Base-by-base conservation (phyloP, 1,140 invertebrate genomes). In the Plutomurus gul region DNA sequence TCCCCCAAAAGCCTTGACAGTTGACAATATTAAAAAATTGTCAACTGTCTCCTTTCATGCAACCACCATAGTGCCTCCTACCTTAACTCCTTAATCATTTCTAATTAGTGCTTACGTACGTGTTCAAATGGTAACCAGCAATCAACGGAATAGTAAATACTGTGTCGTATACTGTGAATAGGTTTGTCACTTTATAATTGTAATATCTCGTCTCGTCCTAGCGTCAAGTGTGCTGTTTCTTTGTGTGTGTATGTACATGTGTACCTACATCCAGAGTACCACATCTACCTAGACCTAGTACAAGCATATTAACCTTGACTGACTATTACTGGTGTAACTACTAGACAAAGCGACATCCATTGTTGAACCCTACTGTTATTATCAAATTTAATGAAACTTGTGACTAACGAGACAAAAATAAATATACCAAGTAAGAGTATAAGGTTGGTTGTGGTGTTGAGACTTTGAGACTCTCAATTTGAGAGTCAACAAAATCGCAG, bases 1-100 rank as follows among this genome's bases (percentile, higher is more conserved):
- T 33, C 36, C 56, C 56, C 46, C 56, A 16, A 65, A 65, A 65
- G 56, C 56, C 27, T 65, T 65, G 56, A 65, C 56, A 65, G 36
- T 25, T 65, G 36, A 8, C 16, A 30, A n/a, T 33, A 33, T 65
- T n/a, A n/a, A n/a, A n/a, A n/a, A n/a, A n/a, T n/a, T n/a, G n/a
- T n/a, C n/a, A 65, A 56, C 18, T 36, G 25, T 27, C 18, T n/a
- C 36, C 18, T 30, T 30, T 33, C 56, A 30, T 65, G 56, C 56
- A 65, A 13, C 56, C 56, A 36, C 56, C 56, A 65, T 30, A 65
- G 20, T 16, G n/a, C 36, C 56, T 43, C 39, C 56, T 33, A 65
- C 56, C 56, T 65, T 65, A 65, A 65, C 56, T 30, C 47, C 25
- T 51, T 51, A 51, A 65, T 33, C 56, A 33, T 65, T 33, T 65